Percentiles rank a stretch among this genome's conserved stretches.
Evolutionary conservation across 2,888 invertebrate genomes (phyloP).

Genomic region (Oscheius onirici): DNA sequence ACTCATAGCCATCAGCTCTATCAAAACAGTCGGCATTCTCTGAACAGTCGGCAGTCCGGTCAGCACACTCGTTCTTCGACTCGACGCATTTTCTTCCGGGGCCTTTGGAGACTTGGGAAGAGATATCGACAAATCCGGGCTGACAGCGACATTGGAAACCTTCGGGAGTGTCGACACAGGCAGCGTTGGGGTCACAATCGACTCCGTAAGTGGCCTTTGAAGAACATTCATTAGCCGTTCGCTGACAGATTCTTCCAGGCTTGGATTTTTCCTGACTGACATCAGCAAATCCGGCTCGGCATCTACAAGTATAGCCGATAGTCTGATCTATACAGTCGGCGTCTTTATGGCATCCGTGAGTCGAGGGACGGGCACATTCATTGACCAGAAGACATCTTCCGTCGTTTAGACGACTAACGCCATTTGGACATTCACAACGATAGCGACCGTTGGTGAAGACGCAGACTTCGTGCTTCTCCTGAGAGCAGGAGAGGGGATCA

Average conservation of each 20-base stretch:
- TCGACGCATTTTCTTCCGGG: constrained; percentile 65
- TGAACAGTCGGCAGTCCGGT: constrained; percentile 82
- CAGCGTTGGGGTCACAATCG: constrained; percentile 64
- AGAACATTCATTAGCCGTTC: constrained; percentile 64
- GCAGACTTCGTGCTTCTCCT: constrained; percentile 64
- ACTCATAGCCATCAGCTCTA: constrained; percentile 87
- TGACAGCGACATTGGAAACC: constrained; percentile 64
- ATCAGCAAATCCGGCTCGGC: constrained; percentile 62
- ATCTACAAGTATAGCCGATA: constrained; percentile 63
- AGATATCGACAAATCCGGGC: constrained; percentile 66
- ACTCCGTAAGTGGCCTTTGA: constrained; percentile 59
- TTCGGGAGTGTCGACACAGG: constrained; percentile 67
- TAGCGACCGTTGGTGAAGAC: constrained; percentile 64
- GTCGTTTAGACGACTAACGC: constrained; percentile 53
- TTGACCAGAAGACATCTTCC: constrained; percentile 59
- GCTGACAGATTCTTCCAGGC: constrained; percentile 63
- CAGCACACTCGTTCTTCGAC: constrained; percentile 64
- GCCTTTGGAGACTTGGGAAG: constrained; percentile 53
- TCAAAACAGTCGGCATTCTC: constrained; percentile 88
- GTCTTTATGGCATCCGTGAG: constrained; percentile 59
- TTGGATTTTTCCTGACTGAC: constrained; percentile 58
- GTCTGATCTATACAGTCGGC: constrained; percentile 56
- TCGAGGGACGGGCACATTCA: constrained; percentile 58
- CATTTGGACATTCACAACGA: constrained; percentile 61
- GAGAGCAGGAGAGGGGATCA: constrained; percentile 66